Percentiles rank a stretch among this genome's conserved stretches.
Evolutionary conservation across 2,113 vertebrate species (phyloP).

Genomic region (Andinoacara biseriatus): DNA sequence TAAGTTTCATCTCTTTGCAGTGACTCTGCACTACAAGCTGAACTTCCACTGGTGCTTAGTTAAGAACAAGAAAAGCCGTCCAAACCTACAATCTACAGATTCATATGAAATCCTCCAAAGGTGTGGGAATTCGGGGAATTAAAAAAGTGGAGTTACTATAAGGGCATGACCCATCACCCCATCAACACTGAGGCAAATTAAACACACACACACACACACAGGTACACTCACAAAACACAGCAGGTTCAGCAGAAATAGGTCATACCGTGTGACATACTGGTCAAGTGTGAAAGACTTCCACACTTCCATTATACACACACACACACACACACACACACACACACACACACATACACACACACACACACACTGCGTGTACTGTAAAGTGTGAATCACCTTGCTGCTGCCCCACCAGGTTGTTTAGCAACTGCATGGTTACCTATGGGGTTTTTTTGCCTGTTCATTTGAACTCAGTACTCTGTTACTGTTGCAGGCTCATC

Average conservation of each 20-base stretch:
- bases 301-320: slow-evolving; percentile 3
- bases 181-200: neutral
- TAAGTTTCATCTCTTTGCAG: neutral
- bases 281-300: slow-evolving; percentile 61
- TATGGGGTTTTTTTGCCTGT: neutral
- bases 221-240: slow-evolving; percentile 2
- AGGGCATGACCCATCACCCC: neutral
- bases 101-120: neutral
- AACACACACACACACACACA: neutral
- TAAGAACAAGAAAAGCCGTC: neutral
- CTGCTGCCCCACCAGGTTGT: slow-evolving; percentile 19
- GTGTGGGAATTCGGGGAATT: neutral
- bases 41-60: neutral
- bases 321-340: neutral
- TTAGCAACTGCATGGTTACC: slow-evolving; percentile 22
- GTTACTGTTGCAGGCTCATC: neutral
- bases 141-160: neutral
- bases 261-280: slow-evolving; percentile 38
- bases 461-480: neutral
- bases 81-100: neutral
- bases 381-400: slow-evolving; percentile 57
- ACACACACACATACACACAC: slow-evolving; percentile 5
- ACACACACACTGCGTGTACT: slow-evolving; percentile 8
- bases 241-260: slow-evolving; percentile 53
- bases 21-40: neutral